A percentile compares a stretch with the other conserved stretches of the same genome.
Evolutionary conservation across 2,797 vertebrate species (phyloP).

Genomic region (Poecilia gillii): DNA sequence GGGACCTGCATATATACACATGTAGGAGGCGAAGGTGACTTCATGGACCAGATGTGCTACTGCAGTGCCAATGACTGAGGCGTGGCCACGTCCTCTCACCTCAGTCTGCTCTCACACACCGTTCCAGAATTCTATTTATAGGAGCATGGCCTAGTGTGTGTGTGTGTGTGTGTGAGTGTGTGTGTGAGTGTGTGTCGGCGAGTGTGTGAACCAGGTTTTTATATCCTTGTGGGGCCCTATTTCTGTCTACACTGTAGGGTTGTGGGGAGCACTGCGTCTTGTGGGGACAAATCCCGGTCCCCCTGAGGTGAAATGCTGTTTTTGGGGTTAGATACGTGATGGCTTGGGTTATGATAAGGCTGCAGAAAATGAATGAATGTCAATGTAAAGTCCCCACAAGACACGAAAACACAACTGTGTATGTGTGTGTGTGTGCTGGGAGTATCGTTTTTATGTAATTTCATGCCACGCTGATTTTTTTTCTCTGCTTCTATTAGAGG

Average conservation of each 20-base stretch:
- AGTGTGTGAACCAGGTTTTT: not conserved
- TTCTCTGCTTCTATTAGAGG: constrained; percentile 17
- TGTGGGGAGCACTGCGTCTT: too few species aligned
- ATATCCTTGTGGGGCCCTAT: too few species aligned
- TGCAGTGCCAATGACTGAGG: constrained; percentile 24
- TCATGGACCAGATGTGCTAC: constrained; percentile 14
- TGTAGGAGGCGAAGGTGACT: not conserved
- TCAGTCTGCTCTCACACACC: constrained; percentile 47
- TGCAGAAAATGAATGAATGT: too few species aligned
- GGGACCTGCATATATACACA: not conserved
- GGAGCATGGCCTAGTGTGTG: constrained; percentile 35
- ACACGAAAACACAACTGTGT: too few species aligned
- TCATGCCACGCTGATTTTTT: constrained; percentile 27
- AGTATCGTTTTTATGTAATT: constrained; percentile 26
- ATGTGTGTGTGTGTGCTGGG: not conserved
- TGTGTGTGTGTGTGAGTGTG: not conserved
- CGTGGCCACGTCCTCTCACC: constrained; percentile 50
- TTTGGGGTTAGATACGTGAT: too few species aligned
- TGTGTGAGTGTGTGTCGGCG: not conserved
- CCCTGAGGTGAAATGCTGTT: too few species aligned
- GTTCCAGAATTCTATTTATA: constrained; percentile 66
- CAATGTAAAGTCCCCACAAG: too few species aligned
- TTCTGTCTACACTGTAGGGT: too few species aligned
- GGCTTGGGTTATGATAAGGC: too few species aligned
- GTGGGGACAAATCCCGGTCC: too few species aligned